A percentile compares a stretch with the other conserved stretches of the same genome.
Conservation (phyloP, 2,113 vertebrate genomes). For the Origma solitaria region DNA sequence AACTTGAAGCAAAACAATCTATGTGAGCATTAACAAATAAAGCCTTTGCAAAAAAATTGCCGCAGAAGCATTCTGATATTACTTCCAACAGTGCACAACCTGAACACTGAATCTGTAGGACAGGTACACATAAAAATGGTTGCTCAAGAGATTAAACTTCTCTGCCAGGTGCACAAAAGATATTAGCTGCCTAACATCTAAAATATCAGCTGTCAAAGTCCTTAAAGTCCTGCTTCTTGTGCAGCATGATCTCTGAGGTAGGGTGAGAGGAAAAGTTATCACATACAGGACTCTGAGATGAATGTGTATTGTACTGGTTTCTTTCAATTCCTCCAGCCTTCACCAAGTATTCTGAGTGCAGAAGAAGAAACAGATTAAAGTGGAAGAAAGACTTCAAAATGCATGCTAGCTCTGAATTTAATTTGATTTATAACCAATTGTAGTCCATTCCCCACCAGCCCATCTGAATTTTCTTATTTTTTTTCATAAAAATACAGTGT, state of each 20-base stretch:
- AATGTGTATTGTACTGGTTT: background rate
- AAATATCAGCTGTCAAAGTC: slow-evolving; percentile 43
- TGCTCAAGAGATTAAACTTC: slow-evolving; percentile 42
- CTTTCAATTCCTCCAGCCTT: background rate
- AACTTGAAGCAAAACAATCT: background rate
- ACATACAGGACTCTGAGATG: background rate
- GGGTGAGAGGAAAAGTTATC: slow-evolving; percentile 17
- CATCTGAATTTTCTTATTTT: background rate
- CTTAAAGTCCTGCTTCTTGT: slow-evolving; percentile 49
- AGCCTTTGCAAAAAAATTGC: background rate
- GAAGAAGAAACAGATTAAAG: slow-evolving; percentile 22
- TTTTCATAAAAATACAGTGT: background rate
- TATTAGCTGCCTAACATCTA: slow-evolving; percentile 38
- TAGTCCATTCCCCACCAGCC: background rate
- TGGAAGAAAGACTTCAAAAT: background rate
- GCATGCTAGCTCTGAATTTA: background rate
- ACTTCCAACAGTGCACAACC: background rate
- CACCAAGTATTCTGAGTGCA: slow-evolving; percentile 6
- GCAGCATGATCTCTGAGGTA: background rate
- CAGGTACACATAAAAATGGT: slow-evolving; percentile 32
- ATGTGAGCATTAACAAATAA: background rate
- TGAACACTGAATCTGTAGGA: slow-evolving; percentile 15
- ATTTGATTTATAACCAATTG: background rate
- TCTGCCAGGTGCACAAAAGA: slow-evolving; percentile 41
- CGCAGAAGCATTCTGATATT: background rate